Evolutionary conservation across 2,888 invertebrate genomes (phyloP).

Genomic region (Gastracanthus pulcherrimus): DNA sequence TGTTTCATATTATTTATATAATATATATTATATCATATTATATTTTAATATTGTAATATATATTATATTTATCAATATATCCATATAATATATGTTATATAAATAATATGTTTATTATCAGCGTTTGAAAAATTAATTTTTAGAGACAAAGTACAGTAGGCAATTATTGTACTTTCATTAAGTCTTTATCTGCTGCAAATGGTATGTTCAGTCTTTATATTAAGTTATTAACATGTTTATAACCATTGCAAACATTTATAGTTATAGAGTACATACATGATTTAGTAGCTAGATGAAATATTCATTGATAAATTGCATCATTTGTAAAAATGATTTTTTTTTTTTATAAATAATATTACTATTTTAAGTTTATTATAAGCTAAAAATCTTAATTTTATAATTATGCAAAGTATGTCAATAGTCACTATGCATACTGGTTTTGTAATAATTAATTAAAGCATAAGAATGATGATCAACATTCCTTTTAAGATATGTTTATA

Average conservation of each 20-base stretch:
- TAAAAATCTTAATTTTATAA: conserved; percentile 6
- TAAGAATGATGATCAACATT: conserved; percentile 34
- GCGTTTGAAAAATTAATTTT: conserved; percentile 20
- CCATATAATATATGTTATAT: no score
- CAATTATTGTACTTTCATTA: conserved; percentile 39
- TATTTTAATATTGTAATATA: no score
- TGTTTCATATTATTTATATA: conserved; percentile 31
- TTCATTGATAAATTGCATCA: conserved; percentile 18
- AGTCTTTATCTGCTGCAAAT: conserved; percentile 48
- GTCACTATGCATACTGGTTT: no score
- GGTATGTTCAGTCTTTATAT: conserved; percentile 52
- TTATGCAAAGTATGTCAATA: conserved; percentile 55
- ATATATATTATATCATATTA: no score
- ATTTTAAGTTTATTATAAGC: conserved; percentile 16
- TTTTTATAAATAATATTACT: conserved; percentile 32
- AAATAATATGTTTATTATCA: conserved; percentile 39
- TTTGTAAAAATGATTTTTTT: conserved; percentile 26
- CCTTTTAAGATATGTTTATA: conserved; percentile 41
- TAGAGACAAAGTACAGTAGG: conserved; percentile 14
- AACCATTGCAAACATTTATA: conserved; percentile 44
- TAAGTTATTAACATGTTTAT: conserved; percentile 35
- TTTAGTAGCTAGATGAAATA: conserved; percentile 19
- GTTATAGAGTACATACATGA: conserved; percentile 5
- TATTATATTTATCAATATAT: no score
- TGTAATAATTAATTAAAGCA: conserved; percentile 30